phyloP scores from a whole-genome alignment of 2,797 vertebrate species.

The Eulemur rubriventer region DNA sequence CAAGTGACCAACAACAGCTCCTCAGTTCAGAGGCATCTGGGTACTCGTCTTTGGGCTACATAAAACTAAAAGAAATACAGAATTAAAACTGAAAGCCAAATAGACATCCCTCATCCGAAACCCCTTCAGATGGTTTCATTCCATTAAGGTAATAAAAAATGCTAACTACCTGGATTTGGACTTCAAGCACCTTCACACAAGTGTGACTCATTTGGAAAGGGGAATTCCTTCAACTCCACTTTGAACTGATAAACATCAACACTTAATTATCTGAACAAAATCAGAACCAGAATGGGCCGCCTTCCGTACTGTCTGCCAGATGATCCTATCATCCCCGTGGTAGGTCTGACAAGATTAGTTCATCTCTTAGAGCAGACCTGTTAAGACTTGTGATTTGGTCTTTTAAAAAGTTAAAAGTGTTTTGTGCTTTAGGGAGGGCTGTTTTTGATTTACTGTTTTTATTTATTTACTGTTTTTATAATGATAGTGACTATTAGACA shows the following conservation, averaged over 20 bases:
- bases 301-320: not conserved
- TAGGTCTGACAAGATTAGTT: not conserved
- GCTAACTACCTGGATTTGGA: not conserved
- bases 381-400: not conserved
- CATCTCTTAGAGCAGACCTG: not conserved
- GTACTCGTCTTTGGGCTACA: not conserved
- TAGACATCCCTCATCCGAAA: not conserved
- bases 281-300: not conserved
- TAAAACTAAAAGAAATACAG: not conserved
- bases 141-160: not conserved
- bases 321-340: not conserved
- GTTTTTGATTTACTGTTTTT: not conserved
- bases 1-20: not conserved
- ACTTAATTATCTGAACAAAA: not conserved
- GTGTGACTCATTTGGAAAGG: not conserved
- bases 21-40: not conserved
- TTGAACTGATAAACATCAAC: conserved; percentile 32
- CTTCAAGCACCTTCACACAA: not conserved
- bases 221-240: conserved; percentile 41
- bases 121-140: not conserved
- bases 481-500: not conserved
- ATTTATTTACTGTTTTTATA: not conserved
- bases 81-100: not conserved
- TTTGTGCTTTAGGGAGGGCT: not conserved
- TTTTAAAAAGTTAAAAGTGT: not conserved